These are phyloP conservation scores for Parnassius mnemosyne DNA, from an alignment of 2,888 invertebrate genomes.

Conservation along the genomic window DNA sequence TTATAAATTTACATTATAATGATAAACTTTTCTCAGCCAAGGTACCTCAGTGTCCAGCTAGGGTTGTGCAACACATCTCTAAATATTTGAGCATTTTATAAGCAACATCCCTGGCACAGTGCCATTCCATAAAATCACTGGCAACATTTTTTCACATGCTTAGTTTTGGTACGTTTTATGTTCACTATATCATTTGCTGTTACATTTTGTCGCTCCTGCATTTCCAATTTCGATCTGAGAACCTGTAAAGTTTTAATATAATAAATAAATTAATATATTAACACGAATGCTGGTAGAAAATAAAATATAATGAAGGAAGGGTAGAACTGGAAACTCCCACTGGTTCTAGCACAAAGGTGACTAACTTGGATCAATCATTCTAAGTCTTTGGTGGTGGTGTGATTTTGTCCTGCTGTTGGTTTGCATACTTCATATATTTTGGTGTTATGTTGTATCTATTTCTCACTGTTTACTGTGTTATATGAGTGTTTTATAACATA, in stretches of 20 bases:
- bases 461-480: too few species aligned
- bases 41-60: slow-evolving; percentile 50
- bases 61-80: slow-evolving; percentile 69
- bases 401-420: too few species aligned
- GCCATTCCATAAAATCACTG: slow-evolving; percentile 60
- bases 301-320: too few species aligned
- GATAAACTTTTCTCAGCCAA: slow-evolving; percentile 38
- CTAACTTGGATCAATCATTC: too few species aligned
- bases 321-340: too few species aligned
- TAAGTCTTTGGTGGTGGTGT: too few species aligned
- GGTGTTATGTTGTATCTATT: too few species aligned
- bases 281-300: too few species aligned
- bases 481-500: too few species aligned
- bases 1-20: slow-evolving; percentile 34
- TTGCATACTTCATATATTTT: too few species aligned
- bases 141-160: slow-evolving; percentile 78
- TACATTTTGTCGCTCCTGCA: slow-evolving; percentile 86
- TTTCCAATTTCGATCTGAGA: slow-evolving; percentile 90
- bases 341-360: too few species aligned
- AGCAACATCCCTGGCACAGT: slow-evolving; percentile 66
- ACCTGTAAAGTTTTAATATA: slow-evolving; percentile 81
- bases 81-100: slow-evolving; percentile 71
- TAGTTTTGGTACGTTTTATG: slow-evolving; percentile 83
- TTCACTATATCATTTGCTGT: slow-evolving; percentile 87
- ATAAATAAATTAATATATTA: background rate